Conservation (phyloP, 2,888 invertebrate species). For the Rhagophthalmus giganteus region DNA sequence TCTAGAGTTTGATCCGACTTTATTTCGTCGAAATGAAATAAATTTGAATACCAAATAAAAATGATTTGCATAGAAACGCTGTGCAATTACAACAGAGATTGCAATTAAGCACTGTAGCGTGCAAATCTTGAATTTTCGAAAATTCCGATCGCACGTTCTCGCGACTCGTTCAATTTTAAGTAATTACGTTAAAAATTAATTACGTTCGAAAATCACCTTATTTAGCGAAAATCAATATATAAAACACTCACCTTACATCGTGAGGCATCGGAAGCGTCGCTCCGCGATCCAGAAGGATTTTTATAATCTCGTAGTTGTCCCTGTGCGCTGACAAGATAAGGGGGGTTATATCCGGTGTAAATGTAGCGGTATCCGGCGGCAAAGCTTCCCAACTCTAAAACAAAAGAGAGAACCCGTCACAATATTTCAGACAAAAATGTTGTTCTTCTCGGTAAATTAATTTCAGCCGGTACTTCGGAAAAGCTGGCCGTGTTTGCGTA, state of each 20-base stretch:
- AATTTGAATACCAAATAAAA: too few species aligned
- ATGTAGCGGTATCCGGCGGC: slow-evolving; percentile 88
- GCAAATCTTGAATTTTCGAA: background rate
- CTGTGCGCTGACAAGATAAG: slow-evolving; percentile 95
- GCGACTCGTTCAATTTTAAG: too few species aligned
- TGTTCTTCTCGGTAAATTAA: too few species aligned
- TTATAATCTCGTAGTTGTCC: slow-evolving; percentile 99
- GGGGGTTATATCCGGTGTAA: slow-evolving; percentile 97
- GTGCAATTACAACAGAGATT: too few species aligned
- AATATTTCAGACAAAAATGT: too few species aligned
- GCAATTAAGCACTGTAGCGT: background rate
- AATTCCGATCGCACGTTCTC: too few species aligned
- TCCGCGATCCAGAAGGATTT: slow-evolving; percentile 93
- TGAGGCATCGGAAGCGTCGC: slow-evolving; percentile 93
- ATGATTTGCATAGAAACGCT: background rate
- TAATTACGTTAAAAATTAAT: too few species aligned
- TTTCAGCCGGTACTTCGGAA: too few species aligned
- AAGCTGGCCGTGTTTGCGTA: too few species aligned
- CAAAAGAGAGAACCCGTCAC: slow-evolving; percentile 20
- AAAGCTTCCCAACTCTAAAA: slow-evolving; percentile 89
- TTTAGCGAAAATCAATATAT: background rate
- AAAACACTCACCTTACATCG: slow-evolving; percentile 72
- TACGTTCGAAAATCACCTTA: too few species aligned
- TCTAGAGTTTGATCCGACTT: too few species aligned
- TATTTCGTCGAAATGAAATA: too few species aligned